These are phyloP conservation scores for Rhogogaster chlorosoma DNA, from an alignment of 2,888 invertebrate species.

Conservation along the genomic window DNA sequence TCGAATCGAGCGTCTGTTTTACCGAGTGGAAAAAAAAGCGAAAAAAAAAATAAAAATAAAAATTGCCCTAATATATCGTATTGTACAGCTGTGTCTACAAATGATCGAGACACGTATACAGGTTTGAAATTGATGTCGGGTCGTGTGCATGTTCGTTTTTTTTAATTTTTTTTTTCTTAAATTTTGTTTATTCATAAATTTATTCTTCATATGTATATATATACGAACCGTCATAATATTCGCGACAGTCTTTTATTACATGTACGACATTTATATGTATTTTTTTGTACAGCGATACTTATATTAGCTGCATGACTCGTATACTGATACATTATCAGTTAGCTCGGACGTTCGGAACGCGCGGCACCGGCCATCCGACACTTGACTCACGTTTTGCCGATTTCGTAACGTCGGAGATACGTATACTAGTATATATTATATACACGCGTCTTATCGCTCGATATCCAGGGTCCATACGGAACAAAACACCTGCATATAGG, in stretches of 20 bases:
- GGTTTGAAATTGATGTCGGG: neutral
- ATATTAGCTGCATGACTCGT: neutral
- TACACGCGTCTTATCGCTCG: conserved; percentile 6
- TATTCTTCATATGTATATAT: neutral
- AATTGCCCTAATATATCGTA: neutral
- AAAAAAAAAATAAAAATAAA: neutral
- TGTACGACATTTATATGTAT: neutral
- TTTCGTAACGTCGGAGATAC: neutral
- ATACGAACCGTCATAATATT: neutral
- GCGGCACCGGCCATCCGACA: neutral
- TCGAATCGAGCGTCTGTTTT: neutral
- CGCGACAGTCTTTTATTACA: neutral
- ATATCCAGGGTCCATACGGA: neutral
- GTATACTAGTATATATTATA: neutral
- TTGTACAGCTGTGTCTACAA: neutral
- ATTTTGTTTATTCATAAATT: neutral
- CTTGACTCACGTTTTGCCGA: conserved; percentile 21
- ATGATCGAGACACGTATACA: neutral
- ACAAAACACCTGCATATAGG: conserved; percentile 24
- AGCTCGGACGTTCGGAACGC: neutral
- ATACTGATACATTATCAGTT: conserved; percentile 21
- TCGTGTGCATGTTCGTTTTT: neutral
- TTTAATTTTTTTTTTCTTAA: too few species aligned
- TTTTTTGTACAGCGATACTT: neutral
- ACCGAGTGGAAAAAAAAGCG: neutral